Percentiles rank a stretch among this genome's conserved stretches.
phyloP scores from a whole-genome alignment of 1,140 invertebrate species.

The Tenebrio molitor region DNA sequence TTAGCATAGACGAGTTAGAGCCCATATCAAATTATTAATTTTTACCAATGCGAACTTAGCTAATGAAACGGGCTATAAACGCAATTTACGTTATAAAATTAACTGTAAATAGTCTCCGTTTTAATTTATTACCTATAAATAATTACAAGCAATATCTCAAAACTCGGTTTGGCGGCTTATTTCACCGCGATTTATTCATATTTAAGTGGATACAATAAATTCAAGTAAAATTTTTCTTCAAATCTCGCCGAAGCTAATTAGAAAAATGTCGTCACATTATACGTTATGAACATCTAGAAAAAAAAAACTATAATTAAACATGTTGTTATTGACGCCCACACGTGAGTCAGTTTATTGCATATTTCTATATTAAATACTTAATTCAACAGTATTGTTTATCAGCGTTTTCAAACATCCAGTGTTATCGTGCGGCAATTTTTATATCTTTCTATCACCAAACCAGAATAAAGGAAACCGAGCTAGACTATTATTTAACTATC shows the following conservation, averaged over 20 bases:
- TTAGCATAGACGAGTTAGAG: no score
- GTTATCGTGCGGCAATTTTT: no score
- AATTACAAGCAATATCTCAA: conserved; percentile 44
- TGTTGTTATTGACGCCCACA: neutral
- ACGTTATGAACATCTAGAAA: neutral
- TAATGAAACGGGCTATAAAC: conserved; percentile 17
- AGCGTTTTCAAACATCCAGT: conserved; percentile 22
- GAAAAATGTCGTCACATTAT: conserved; percentile 13
- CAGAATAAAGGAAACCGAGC: conserved; percentile 21
- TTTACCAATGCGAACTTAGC: conserved; percentile 10
- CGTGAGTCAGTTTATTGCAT: conserved; percentile 11
- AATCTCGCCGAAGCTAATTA: conserved; percentile 9
- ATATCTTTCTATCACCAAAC: conserved; percentile 7
- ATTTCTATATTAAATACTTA: conserved; percentile 4
- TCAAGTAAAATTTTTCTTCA: neutral
- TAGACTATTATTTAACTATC: conserved; percentile 3
- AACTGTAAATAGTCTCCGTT: conserved; percentile 31
- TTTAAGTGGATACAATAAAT: conserved; percentile 42
- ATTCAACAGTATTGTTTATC: conserved; percentile 8
- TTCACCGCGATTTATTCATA: conserved; percentile 39
- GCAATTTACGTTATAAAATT: conserved; percentile 36
- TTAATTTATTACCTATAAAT: conserved; percentile 45
- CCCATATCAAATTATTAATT: neutral
- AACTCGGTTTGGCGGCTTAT: conserved; percentile 26
- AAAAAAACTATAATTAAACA: conserved; percentile 27